A percentile compares a stretch with the other conserved stretches of the same genome.
These are phyloP conservation scores for Antheraea mylitta DNA, from an alignment of 1,140 invertebrate genomes.

Conservation along the genomic window DNA sequence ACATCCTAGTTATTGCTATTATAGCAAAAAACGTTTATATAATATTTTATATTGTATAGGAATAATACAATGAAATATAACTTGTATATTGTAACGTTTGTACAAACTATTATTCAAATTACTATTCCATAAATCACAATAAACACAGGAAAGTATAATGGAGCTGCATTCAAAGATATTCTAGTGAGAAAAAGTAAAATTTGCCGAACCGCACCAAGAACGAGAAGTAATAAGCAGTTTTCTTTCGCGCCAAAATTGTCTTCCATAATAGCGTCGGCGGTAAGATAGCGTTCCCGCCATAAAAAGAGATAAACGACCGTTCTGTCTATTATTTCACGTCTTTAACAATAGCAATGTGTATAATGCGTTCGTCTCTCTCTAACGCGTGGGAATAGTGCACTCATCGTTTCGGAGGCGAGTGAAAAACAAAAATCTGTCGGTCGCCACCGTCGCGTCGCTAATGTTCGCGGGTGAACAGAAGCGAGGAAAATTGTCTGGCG, in stretches of 20 bases:
- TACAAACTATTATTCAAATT: neutral
- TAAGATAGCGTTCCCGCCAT: conserved; percentile 73
- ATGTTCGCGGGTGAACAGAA: conserved; percentile 53
- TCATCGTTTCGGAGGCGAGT: conserved; percentile 46
- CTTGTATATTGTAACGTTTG: neutral
- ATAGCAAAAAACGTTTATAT: too few relatives aligned
- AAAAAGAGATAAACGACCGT: conserved; percentile 78
- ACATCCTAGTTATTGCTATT: too few relatives aligned
- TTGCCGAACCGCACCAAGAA: conserved; percentile 62
- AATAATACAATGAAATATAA: too few relatives aligned
- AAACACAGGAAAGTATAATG: conserved; percentile 5
- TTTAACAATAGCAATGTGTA: conserved; percentile 76
- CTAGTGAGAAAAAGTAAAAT: conserved; percentile 46
- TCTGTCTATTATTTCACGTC: conserved; percentile 77
- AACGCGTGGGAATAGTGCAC: conserved; percentile 23
- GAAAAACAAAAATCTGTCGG: conserved; percentile 74
- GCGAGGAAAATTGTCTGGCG: conserved; percentile 51
- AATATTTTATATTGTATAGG: too few relatives aligned
- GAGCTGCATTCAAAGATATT: conserved; percentile 19
- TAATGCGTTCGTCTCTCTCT: conserved; percentile 67
- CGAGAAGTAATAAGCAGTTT: conserved; percentile 78
- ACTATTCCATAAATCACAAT: neutral
- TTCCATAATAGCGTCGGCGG: conserved; percentile 74
- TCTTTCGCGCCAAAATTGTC: conserved; percentile 78
- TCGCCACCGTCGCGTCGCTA: conserved; percentile 54